Base-by-base conservation (phyloP, 2,113 vertebrate species). In the Asarcornis scutulata region DNA sequence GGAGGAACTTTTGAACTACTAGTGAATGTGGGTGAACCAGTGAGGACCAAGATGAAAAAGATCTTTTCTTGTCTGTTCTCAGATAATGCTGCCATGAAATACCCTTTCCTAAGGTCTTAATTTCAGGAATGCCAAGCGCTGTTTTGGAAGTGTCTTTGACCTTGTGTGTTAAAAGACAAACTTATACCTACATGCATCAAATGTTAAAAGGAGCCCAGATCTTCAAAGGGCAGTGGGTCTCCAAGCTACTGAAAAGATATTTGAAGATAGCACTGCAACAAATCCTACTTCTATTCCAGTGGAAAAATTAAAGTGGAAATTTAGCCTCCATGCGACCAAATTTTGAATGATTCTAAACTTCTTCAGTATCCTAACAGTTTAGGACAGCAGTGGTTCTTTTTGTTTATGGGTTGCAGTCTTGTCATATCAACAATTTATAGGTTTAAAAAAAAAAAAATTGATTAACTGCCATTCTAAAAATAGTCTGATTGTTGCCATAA, bases 61-160 rank as follows among this genome's bases (percentile, higher is more conserved):
- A 15, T 48, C 73, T 93, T 96, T 94, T 95, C 79, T 94, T 89
- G 91, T 88, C 64, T 77, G 11, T 77, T 73, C 88, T 83, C 85
- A 67, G 75, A 67, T 93, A 93, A 83, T 88, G 8, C 60, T 20
- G 4, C 87, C 85, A 21, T 50, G 66, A 72, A 95, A 83, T 93
- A 66, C 58, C 81, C 69, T 93, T 91, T 90, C 93, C 93, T 60
- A 66, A 60, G 83, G 83, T 40, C 0, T 29, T 86, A 88, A 88
- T 93, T 95, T 93, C 83, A 90, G 48, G 89, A 95, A 88, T 68
- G 53, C 87, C 93, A 88, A 63, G 80, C 81, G 83, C 83, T 88
- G 66, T 73, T 93, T 94, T 94, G 95, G 86, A 92, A 93, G 73
- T 93, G 79, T 56, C 38, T 95, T 83, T 90, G 88, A 95, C 96